A percentile compares a stretch with the other conserved stretches of the same genome.
Conservation (phyloP, 2,888 invertebrate genomes). For the Diabrotica balteata region DNA sequence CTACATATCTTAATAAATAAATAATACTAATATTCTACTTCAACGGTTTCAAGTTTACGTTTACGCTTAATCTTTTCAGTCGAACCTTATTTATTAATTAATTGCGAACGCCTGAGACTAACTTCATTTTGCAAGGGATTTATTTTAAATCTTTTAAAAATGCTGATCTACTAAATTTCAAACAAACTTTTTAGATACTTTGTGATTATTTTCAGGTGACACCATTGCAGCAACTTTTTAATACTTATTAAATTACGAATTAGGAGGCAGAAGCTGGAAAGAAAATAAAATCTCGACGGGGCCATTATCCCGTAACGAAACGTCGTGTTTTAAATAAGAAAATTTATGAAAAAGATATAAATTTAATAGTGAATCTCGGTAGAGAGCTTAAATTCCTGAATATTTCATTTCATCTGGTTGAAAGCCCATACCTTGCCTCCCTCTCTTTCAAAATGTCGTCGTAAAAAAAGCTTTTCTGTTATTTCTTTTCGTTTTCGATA, state of each 20-base stretch:
- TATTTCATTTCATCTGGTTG: constrained; percentile 19
- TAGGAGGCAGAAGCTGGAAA: neutral
- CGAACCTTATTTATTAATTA: no score
- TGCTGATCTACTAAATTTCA: no score
- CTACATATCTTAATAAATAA: no score
- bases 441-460: neutral
- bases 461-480: constrained; percentile 7
- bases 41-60: no score
- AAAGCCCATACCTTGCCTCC: neutral
- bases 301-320: constrained; percentile 11
- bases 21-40: no score
- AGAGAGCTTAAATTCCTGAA: constrained; percentile 20
- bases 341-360: constrained; percentile 23
- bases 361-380: constrained; percentile 23
- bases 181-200: no score
- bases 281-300: constrained; percentile 16
- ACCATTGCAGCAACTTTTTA: constrained; percentile 1
- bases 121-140: no score
- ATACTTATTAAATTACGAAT: constrained; percentile 7
- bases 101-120: no score
- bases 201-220: neutral
- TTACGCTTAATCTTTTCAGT: no score
- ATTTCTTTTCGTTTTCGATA: constrained; percentile 12
- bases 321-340: constrained; percentile 19
- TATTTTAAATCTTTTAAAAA: no score